Evolutionary conservation across 2,888 invertebrate genomes (phyloP).

Genomic region (Marasmarcha lunaedactyla): DNA sequence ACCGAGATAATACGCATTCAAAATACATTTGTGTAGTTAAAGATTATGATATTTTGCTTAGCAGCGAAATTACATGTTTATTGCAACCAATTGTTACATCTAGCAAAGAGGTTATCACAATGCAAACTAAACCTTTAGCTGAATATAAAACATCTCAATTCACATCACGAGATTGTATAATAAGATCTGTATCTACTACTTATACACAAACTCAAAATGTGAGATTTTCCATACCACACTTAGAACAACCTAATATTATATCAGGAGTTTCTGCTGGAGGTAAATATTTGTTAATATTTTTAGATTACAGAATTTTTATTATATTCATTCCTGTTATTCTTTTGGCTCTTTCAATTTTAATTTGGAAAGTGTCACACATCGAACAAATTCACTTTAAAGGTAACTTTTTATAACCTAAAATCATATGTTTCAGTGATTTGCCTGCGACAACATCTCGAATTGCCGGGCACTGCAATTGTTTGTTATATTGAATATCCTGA

Average conservation of each 20-base stretch:
- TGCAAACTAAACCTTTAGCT: constrained; percentile 45
- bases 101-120: constrained; percentile 35
- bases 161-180: constrained; percentile 27
- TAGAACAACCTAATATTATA: constrained; percentile 62
- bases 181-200: constrained; percentile 33
- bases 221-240: constrained; percentile 27
- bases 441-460: constrained; percentile 38
- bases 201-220: constrained; percentile 16
- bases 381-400: too few relatives aligned
- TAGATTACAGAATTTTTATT: background rate
- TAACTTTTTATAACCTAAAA: too few relatives aligned
- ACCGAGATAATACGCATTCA: constrained; percentile 24
- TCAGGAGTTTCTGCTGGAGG: constrained; percentile 60
- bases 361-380: too few relatives aligned
- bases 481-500: constrained; percentile 46
- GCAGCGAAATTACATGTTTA: constrained; percentile 46
- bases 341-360: too few relatives aligned
- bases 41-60: constrained; percentile 42
- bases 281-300: constrained; percentile 18
- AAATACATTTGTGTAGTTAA: constrained; percentile 41
- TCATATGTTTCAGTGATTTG: constrained; percentile 43
- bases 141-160: constrained; percentile 38
- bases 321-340: too few relatives aligned
- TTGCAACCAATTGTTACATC: constrained; percentile 30
- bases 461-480: constrained; percentile 35